These are phyloP conservation scores for Archocentrus centrarchus DNA, from an alignment of 2,113 vertebrate genomes.

Conservation along the genomic window DNA sequence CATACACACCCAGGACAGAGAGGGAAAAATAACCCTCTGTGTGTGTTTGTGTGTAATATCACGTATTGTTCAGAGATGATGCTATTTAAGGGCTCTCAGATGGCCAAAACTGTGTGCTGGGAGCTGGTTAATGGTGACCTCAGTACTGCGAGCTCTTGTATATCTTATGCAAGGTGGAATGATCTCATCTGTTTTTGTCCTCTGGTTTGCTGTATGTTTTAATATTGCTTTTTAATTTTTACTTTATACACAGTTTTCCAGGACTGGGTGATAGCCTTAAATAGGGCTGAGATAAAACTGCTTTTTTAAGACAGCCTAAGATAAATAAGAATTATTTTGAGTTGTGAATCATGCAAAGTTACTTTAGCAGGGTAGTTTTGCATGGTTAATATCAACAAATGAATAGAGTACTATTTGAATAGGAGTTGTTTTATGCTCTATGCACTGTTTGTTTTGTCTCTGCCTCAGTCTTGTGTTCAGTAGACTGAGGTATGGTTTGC, in stretches of 20 bases:
- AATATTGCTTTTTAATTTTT: background rate
- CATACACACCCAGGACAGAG: background rate
- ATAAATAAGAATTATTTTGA: background rate
- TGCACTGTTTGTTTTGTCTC: background rate
- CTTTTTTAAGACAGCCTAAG: too few species aligned
- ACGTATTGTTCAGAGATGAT: constrained; percentile 28
- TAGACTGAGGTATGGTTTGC: background rate
- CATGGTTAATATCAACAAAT: too few species aligned
- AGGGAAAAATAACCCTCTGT: constrained; percentile 8
- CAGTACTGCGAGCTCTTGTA: constrained; percentile 22
- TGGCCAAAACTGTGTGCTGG: constrained; percentile 15
- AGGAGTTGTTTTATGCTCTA: background rate
- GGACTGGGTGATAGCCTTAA: background rate
- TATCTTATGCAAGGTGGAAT: constrained; percentile 24
- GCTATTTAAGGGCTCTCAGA: constrained; percentile 46
- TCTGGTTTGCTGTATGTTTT: background rate
- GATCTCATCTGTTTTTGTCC: constrained; percentile 54
- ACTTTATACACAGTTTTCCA: too few species aligned
- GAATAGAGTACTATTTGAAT: background rate
- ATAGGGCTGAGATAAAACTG: background rate
- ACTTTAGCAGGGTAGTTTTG: background rate
- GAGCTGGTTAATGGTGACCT: constrained; percentile 31
- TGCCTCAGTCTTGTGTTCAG: background rate
- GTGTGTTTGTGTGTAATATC: constrained; percentile 28
- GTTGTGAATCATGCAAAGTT: background rate